Conservation (phyloP, 2,888 invertebrate species). For the Spicauda simplicius region DNA sequence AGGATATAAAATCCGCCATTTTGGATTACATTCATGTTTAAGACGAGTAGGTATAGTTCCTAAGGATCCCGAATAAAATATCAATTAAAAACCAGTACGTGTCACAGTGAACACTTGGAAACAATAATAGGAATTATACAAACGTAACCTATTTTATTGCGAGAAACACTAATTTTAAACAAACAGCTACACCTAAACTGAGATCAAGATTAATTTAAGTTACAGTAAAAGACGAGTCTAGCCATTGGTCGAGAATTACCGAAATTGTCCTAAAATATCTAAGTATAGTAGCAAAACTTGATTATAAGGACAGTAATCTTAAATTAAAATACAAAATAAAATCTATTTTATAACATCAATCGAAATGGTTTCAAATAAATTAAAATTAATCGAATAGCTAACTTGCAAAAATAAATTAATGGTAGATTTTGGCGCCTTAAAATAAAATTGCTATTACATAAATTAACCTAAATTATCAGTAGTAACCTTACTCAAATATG, state of each 20-base stretch:
- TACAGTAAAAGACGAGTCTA: conserved; percentile 28
- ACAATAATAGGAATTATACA: background rate
- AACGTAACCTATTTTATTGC: background rate
- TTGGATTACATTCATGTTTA: too few relatives aligned
- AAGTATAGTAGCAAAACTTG: conserved; percentile 29
- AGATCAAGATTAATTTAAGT: conserved; percentile 18
- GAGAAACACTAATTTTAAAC: background rate
- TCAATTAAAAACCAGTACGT: background rate
- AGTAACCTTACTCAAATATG: conserved; percentile 33
- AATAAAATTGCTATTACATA: background rate
- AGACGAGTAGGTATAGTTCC: background rate
- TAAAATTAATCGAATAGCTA: conserved; percentile 1
- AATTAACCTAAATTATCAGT: background rate
- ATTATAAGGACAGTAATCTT: conserved; percentile 12
- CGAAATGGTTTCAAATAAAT: conserved; percentile 15
- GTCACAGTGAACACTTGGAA: background rate
- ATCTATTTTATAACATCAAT: conserved; percentile 26
- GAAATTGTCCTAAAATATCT: conserved; percentile 18
- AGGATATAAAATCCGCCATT: too few relatives aligned
- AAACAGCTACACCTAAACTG: conserved; percentile 19
- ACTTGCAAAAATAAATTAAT: conserved; percentile 2
- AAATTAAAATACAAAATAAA: conserved; percentile 2
- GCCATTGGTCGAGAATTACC: conserved; percentile 32
- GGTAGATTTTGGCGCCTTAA: background rate
- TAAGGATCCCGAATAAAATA: conserved; percentile 12